Evolutionary conservation across 2,797 vertebrate genomes (phyloP).

Genomic region (Eulemur coronatus): DNA sequence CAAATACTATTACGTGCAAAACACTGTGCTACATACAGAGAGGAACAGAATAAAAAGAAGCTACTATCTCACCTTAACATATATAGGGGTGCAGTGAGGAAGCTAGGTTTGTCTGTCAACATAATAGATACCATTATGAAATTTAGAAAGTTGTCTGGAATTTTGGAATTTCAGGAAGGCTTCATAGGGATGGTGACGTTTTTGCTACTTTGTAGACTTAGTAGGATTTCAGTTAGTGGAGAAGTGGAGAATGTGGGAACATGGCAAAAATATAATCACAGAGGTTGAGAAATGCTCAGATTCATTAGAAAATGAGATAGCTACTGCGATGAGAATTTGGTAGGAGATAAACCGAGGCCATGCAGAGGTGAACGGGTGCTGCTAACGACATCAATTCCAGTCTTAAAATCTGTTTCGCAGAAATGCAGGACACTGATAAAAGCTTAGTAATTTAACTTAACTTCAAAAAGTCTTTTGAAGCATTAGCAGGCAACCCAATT

Average conservation of each 20-base stretch:
- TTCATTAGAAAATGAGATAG: background rate
- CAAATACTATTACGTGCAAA: background rate
- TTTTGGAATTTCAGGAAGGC: background rate
- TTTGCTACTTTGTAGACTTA: background rate
- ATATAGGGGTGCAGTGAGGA: fast-evolving
- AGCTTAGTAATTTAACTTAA: background rate
- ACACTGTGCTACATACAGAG: background rate
- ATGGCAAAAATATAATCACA: background rate
- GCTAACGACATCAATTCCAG: background rate
- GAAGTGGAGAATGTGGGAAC: background rate
- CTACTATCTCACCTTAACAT: background rate
- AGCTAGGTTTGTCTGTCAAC: background rate
- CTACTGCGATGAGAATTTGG: background rate
- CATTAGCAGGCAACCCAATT: background rate
- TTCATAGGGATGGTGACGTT: background rate
- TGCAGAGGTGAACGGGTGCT: background rate
- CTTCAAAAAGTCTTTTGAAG: background rate
- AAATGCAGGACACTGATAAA: background rate
- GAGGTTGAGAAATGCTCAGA: background rate
- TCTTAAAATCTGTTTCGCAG: background rate
- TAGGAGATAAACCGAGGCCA: background rate
- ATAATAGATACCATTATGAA: background rate
- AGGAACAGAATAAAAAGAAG: background rate
- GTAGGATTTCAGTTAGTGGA: background rate
- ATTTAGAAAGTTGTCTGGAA: background rate